phyloP scores from a whole-genome alignment of 2,888 invertebrate genomes.

The Drosophila maculinotata region DNA sequence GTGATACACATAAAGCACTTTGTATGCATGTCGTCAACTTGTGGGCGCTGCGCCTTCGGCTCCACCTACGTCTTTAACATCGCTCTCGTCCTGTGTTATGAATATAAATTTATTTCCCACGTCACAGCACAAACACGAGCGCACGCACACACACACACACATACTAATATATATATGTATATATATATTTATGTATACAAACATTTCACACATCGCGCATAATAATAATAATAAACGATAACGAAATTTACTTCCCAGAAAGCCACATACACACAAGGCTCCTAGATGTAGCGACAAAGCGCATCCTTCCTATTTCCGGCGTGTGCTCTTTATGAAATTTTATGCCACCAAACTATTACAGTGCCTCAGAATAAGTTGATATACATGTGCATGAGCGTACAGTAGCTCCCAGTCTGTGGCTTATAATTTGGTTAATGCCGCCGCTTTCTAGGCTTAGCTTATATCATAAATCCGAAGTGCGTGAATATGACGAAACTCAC shows the following conservation, averaged over 20 bases:
- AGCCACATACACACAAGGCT: constrained; percentile 47
- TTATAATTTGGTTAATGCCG: constrained; percentile 63
- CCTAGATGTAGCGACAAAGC: constrained; percentile 51
- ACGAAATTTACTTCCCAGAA: constrained; percentile 75
- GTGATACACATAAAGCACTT: constrained; percentile 74
- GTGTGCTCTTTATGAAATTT: constrained; percentile 63
- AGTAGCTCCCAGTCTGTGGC: constrained; percentile 36
- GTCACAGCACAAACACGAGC: constrained; percentile 72
- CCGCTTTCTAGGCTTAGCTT: constrained; percentile 1
- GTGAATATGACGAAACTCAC: background rate
- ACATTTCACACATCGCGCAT: constrained; percentile 78
- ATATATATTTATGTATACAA: constrained; percentile 37
- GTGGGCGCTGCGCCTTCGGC: constrained; percentile 31
- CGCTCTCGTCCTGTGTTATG: constrained; percentile 68
- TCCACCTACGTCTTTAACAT: constrained; percentile 25
- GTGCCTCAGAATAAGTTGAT: constrained; percentile 18
- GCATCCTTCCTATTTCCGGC: constrained; percentile 72
- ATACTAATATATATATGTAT: too few species aligned
- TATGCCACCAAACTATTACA: constrained; percentile 57
- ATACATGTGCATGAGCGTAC: background rate
- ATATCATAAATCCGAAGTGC: background rate
- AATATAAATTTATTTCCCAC: constrained; percentile 80
- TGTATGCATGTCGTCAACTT: constrained; percentile 71
- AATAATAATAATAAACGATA: constrained; percentile 81
- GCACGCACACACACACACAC: constrained; percentile 7